These are phyloP conservation scores for Clunio marinus DNA, from an alignment of 2,888 invertebrate genomes.

Conservation along the genomic window DNA sequence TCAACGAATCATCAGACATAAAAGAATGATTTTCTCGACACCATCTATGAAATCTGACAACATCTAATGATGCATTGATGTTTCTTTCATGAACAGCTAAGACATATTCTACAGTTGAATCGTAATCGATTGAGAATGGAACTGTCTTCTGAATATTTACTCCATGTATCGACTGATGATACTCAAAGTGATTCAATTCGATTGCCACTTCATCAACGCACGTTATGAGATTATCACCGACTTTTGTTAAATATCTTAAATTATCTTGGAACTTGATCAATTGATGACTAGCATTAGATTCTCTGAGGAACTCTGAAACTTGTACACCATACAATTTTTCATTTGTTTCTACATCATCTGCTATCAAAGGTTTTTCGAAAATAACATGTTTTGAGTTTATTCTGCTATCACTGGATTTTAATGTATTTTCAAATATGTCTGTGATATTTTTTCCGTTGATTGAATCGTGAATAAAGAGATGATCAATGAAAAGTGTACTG, in stretches of 20 bases:
- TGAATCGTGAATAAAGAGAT: background rate
- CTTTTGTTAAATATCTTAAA: background rate
- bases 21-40: background rate
- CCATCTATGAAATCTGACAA: conserved; percentile 25
- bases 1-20: background rate
- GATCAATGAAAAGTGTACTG: background rate
- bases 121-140: background rate
- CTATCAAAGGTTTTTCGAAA: conserved; percentile 20
- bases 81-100: conserved; percentile 6
- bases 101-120: background rate
- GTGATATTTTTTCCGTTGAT: conserved; percentile 29
- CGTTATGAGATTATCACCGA: conserved; percentile 2
- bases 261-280: conserved; percentile 20
- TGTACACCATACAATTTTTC: conserved; percentile 22
- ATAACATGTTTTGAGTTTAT: conserved; percentile 13
- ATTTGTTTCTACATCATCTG: background rate
- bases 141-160: conserved; percentile 19
- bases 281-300: background rate
- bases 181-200: conserved; percentile 35
- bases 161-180: conserved; percentile 12
- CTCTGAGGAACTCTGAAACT: conserved; percentile 11
- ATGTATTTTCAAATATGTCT: background rate
- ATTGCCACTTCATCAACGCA: conserved; percentile 1
- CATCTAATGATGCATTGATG: background rate
- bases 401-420: background rate